Percentiles rank a stretch among this genome's conserved stretches.
Conservation (phyloP, 2,797 vertebrate genomes). For the Tympanoctomys barrerae region DNA sequence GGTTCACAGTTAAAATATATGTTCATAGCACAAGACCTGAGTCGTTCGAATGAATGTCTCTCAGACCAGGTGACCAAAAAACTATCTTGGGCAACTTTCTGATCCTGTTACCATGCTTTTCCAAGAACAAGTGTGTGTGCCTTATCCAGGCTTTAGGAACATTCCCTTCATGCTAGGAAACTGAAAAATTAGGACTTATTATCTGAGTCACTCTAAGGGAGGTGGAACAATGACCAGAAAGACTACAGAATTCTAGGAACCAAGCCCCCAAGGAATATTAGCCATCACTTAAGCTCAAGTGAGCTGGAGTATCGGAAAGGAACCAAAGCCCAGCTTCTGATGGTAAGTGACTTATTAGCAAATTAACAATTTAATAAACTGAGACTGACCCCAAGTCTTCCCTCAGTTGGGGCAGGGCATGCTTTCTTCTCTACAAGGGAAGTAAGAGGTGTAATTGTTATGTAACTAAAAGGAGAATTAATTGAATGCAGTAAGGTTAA, state of each 20-base stretch:
- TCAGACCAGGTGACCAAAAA: background rate
- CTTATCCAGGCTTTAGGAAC: background rate
- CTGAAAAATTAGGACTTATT: slow-evolving; percentile 23
- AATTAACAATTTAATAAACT: slow-evolving; percentile 32
- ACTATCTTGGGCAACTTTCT: background rate
- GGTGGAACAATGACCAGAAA: background rate
- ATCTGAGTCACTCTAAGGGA: slow-evolving; percentile 32
- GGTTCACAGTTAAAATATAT: slow-evolving; percentile 28
- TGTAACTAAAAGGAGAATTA: slow-evolving; percentile 69
- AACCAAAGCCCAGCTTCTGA: slow-evolving; percentile 49
- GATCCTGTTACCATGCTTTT: background rate
- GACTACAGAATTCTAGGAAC: slow-evolving; percentile 57
- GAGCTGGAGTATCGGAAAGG: background rate
- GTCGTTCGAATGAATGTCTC: background rate
- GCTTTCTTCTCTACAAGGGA: slow-evolving; percentile 2
- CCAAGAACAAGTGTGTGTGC: background rate
- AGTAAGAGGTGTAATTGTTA: slow-evolving; percentile 45
- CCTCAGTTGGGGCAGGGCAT: background rate
- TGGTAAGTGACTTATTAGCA: slow-evolving; percentile 31
- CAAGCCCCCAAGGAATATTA: slow-evolving; percentile 29
- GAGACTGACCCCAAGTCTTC: background rate
- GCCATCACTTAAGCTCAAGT: slow-evolving; percentile 40
- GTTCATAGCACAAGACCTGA: background rate
- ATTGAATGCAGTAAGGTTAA: slow-evolving; percentile 50
- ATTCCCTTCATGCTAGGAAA: background rate